phyloP scores from a whole-genome alignment of 2,113 vertebrate species.

The Lophotis ruficrista region DNA sequence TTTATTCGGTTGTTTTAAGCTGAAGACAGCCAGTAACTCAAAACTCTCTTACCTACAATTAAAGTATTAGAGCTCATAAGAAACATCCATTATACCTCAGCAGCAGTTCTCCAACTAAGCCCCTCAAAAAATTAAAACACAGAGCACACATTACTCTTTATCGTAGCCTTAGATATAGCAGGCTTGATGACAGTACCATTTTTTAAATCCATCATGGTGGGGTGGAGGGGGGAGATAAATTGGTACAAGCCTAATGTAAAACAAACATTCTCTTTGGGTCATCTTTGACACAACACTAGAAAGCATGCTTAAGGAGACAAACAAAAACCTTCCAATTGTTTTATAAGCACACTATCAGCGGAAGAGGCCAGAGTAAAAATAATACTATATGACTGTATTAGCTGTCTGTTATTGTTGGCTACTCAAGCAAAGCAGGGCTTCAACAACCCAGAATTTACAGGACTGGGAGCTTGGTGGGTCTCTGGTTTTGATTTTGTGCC shows the following conservation, averaged over 20 bases:
- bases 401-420: slow-evolving; percentile 35
- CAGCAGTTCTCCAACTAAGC: neutral
- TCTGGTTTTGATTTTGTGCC: slow-evolving; percentile 28
- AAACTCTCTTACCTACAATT: slow-evolving; percentile 19
- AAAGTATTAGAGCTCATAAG: slow-evolving; percentile 2
- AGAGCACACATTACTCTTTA: neutral
- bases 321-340: neutral
- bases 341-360: neutral
- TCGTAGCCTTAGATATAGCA: neutral
- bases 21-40: slow-evolving; percentile 10
- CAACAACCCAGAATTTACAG: slow-evolving; percentile 17
- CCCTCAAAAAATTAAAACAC: neutral
- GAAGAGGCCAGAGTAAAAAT: neutral
- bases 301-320: neutral
- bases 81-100: neutral
- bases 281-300: slow-evolving; percentile 5
- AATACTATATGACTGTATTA: neutral
- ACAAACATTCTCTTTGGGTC: neutral
- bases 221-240: neutral
- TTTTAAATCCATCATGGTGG: neutral
- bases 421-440: slow-evolving; percentile 19
- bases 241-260: neutral
- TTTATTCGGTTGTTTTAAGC: slow-evolving; percentile 16
- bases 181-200: slow-evolving; percentile 11
- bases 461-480: neutral